A percentile compares a stretch with the other conserved stretches of the same genome.
These are phyloP conservation scores for Babylonia areolata DNA, from an alignment of 1,140 invertebrate genomes.

Conservation along the genomic window DNA sequence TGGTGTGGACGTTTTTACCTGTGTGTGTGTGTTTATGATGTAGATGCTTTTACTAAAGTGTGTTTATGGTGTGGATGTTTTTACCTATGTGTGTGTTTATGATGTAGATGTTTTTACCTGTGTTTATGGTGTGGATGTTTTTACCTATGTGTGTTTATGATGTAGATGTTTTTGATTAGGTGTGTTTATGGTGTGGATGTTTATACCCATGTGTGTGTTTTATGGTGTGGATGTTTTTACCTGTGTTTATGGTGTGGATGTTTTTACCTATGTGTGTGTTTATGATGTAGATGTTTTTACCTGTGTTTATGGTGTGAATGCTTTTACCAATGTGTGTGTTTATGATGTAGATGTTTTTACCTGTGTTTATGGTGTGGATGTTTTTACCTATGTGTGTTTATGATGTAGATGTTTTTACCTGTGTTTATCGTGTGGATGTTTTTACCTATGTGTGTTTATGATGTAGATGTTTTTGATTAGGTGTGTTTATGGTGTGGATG, in stretches of 20 bases:
- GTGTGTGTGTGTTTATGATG: no score
- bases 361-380: neutral
- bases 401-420: neutral
- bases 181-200: neutral
- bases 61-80: constrained; percentile 77
- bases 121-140: neutral
- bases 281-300: no score
- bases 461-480: no score
- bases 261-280: neutral
- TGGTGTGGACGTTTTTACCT: no score
- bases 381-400: neutral
- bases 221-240: no score
- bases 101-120: no score
- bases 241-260: neutral
- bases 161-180: neutral
- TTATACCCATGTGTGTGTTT: neutral
- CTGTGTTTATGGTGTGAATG: no score
- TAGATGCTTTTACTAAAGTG: neutral
- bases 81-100: neutral
- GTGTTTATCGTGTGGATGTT: neutral
- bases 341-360: neutral
- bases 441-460: neutral
- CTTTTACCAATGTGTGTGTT: neutral
- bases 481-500: neutral
- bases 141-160: neutral